phyloP scores from a whole-genome alignment of 2,888 invertebrate genomes.

The Platerodrilus igneus region DNA sequence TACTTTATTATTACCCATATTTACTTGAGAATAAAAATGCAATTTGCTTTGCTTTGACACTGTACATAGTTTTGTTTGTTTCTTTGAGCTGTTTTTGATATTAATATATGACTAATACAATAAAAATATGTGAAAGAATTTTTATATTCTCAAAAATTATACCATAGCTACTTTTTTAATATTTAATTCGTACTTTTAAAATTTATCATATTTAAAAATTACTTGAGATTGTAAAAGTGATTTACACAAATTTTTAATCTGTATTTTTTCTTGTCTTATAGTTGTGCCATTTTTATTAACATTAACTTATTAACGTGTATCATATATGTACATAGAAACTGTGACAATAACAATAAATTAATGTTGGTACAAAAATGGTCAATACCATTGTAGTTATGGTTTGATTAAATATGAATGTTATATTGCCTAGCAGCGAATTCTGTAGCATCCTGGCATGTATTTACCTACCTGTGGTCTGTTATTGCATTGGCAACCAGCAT shows the following conservation, averaged over 20 bases:
- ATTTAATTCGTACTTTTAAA: not conserved
- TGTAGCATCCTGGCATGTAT: slow-evolving; percentile 48
- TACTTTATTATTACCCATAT: too few relatives aligned
- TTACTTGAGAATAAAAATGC: too few relatives aligned
- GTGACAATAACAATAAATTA: slow-evolving; percentile 30
- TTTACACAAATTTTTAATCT: too few relatives aligned
- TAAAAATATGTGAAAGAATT: too few relatives aligned
- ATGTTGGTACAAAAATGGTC: slow-evolving; percentile 40
- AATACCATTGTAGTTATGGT: slow-evolving; percentile 16
- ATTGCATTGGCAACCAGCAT: slow-evolving; percentile 49
- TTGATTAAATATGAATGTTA: slow-evolving; percentile 37
- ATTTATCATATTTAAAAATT: not conserved
- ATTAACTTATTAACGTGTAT: slow-evolving; percentile 30
- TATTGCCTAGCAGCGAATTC: slow-evolving; percentile 38
- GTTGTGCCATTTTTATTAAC: slow-evolving; percentile 31
- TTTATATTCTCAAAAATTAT: too few relatives aligned
- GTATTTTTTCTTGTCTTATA: slow-evolving; percentile 9
- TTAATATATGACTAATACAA: too few relatives aligned
- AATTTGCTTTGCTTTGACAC: too few relatives aligned
- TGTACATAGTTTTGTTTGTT: too few relatives aligned
- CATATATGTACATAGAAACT: slow-evolving; percentile 12
- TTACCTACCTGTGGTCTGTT: slow-evolving; percentile 48
- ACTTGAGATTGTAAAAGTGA: too few relatives aligned
- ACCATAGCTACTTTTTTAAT: not conserved
- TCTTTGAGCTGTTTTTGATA: too few relatives aligned